A percentile compares a stretch with the other conserved stretches of the same genome.
Conservation (phyloP, 2,888 invertebrate genomes). For the Teleiodes luculella region DNA sequence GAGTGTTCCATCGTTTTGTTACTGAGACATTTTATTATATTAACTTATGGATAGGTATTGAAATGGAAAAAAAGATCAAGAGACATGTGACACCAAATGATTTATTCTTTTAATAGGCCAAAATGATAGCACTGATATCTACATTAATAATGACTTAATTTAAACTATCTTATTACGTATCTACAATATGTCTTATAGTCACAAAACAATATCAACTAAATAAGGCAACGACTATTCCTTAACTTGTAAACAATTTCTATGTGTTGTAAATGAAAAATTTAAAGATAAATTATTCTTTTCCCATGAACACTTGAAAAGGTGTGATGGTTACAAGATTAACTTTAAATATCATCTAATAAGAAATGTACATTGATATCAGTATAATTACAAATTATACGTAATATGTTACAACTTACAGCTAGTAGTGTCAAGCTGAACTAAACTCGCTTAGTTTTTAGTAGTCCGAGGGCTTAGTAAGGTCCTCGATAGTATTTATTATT, state of each 20-base stretch:
- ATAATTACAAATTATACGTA: constrained; percentile 35
- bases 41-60: no score
- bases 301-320: constrained; percentile 58
- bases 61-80: constrained; percentile 24
- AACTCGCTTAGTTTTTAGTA: no score
- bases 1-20: no score
- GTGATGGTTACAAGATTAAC: constrained; percentile 37
- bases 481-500: no score
- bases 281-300: constrained; percentile 41
- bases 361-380: constrained; percentile 43
- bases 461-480: constrained; percentile 12
- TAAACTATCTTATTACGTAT: constrained; percentile 66
- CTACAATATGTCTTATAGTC: constrained; percentile 74
- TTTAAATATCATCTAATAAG: constrained; percentile 38
- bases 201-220: constrained; percentile 77
- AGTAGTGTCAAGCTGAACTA: constrained; percentile 26
- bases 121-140: constrained; percentile 76
- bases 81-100: constrained; percentile 73
- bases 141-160: constrained; percentile 72
- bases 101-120: constrained; percentile 77
- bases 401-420: constrained; percentile 11
- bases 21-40: no score
- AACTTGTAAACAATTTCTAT: constrained; percentile 60
- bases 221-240: constrained; percentile 78
- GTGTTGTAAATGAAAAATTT: constrained; percentile 45